phyloP scores from a whole-genome alignment of 1,140 invertebrate species.

The Carposina sasakii region DNA sequence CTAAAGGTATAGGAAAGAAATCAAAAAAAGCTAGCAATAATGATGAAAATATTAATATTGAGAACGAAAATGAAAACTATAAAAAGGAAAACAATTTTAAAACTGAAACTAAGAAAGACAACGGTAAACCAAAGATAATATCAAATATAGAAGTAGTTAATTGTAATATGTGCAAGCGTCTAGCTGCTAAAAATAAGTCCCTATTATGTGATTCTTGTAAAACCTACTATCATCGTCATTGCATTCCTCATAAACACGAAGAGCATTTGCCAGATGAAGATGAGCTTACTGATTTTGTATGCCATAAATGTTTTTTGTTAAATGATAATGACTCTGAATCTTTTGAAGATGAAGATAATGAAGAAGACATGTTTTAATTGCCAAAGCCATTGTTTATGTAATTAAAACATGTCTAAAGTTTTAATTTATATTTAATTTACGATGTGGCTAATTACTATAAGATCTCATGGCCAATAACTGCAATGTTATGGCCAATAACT shows the following conservation, averaged over 20 bases:
- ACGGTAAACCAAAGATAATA: background rate
- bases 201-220: background rate
- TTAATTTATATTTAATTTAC: background rate
- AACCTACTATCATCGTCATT: background rate
- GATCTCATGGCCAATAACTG: background rate
- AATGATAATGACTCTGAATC: no score
- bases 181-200: background rate
- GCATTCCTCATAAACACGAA: conserved; percentile 1
- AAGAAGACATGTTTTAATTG: background rate
- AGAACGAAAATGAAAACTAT: background rate
- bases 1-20: background rate
- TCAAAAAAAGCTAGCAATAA: background rate
- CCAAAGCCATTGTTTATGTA: background rate
- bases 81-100: background rate
- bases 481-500: background rate
- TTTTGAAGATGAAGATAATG: background rate
- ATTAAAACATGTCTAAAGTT: background rate
- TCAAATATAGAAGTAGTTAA: background rate
- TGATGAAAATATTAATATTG: background rate
- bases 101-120: background rate
- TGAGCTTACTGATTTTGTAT: conserved; percentile 4
- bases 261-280: conserved; percentile 9
- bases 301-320: conserved; percentile 9
- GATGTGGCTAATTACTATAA: background rate
- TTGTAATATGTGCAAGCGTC: background rate